Evolutionary conservation across 2,888 invertebrate species (phyloP).

Genomic region (Lepidocyrtoides sp.): DNA sequence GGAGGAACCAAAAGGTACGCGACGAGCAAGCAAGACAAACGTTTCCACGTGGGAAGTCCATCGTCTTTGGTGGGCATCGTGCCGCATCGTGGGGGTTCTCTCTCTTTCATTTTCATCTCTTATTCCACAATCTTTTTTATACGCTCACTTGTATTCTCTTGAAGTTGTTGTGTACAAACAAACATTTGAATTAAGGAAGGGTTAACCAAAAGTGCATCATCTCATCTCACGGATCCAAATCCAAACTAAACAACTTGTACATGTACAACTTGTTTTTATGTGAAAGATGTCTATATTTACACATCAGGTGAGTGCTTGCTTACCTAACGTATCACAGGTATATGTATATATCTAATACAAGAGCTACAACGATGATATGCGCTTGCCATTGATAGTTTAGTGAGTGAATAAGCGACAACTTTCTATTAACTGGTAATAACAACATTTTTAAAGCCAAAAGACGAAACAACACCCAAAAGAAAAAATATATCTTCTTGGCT

Average conservation of each 20-base stretch:
- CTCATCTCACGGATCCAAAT: conserved; percentile 36
- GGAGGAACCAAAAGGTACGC: conserved; percentile 62
- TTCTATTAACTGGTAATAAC: conserved; percentile 17
- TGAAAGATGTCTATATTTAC: neutral
- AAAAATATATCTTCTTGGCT: conserved; percentile 40
- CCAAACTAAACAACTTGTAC: conserved; percentile 40
- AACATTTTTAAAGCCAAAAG: conserved; percentile 31
- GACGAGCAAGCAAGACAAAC: conserved; percentile 82
- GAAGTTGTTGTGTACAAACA: conserved; percentile 42
- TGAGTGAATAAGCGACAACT: conserved; percentile 3
- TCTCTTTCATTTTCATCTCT: conserved; percentile 77
- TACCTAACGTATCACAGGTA: neutral
- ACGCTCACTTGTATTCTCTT: conserved; percentile 18
- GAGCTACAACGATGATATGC: too few relatives aligned
- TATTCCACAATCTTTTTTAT: conserved; percentile 75
- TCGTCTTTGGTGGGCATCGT: conserved; percentile 85
- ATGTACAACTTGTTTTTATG: neutral
- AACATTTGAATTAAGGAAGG: conserved; percentile 57
- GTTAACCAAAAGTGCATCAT: conserved; percentile 53
- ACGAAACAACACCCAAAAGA: conserved; percentile 63
- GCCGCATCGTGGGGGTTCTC: conserved; percentile 85
- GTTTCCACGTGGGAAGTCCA: conserved; percentile 85
- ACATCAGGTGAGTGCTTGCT: neutral
- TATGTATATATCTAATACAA: neutral
- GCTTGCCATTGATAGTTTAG: conserved; percentile 4